Evolutionary conservation across 2,113 vertebrate species (phyloP).

Genomic region (Zosterops borbonicus): DNA sequence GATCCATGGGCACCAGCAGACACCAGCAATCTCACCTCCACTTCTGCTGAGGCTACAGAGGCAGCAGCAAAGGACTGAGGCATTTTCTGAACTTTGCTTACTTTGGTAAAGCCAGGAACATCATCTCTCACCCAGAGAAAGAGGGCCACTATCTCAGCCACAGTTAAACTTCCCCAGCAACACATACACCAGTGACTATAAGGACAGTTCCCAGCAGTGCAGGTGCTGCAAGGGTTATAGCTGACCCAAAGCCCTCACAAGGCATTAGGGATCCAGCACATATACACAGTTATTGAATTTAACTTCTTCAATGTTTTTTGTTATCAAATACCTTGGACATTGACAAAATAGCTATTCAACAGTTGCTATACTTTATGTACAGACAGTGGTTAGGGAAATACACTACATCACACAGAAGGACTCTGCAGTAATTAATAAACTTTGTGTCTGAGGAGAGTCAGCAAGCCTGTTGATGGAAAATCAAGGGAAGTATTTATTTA

Average conservation of each 20-base stretch:
- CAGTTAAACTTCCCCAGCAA: background rate
- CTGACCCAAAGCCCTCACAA: background rate
- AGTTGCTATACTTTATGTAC: background rate
- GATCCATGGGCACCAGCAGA: background rate
- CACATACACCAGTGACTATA: fast-evolving
- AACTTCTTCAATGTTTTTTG: background rate
- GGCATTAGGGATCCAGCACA: background rate
- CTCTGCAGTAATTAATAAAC: background rate
- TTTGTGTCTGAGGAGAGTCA: background rate
- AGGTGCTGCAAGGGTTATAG: background rate
- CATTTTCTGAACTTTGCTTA: background rate
- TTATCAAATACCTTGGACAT: background rate
- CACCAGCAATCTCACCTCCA: background rate
- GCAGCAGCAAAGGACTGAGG: background rate
- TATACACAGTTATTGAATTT: background rate
- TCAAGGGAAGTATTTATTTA: background rate
- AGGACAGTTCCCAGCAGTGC: background rate
- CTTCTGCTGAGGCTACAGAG: background rate
- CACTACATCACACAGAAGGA: background rate
- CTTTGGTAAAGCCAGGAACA: background rate
- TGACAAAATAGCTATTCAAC: background rate
- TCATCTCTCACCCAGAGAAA: background rate
- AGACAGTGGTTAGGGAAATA: background rate
- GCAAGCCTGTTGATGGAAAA: background rate
- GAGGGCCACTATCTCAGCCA: background rate